These are phyloP conservation scores for Leptatherina wallacei DNA, from an alignment of 2,797 vertebrate species.

Conservation along the genomic window DNA sequence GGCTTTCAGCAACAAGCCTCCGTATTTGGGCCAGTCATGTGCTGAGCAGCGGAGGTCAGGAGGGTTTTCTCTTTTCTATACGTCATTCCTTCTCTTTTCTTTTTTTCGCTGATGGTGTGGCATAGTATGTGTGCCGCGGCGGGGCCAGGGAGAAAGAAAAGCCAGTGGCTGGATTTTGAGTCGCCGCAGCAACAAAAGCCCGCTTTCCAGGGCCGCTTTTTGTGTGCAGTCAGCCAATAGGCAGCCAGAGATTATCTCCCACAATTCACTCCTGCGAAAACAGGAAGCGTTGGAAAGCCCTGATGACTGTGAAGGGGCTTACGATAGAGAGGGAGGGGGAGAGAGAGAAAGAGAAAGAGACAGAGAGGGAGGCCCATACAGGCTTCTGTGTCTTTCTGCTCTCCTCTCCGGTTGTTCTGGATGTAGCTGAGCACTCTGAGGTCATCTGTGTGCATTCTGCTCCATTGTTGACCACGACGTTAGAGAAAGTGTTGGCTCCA, in stretches of 20 bases:
- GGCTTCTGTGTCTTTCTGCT: conserved; percentile 77
- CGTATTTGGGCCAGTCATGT: conserved; percentile 58
- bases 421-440: conserved; percentile 75
- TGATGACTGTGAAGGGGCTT: conserved; percentile 81
- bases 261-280: conserved; percentile 84
- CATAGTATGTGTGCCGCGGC: conserved; percentile 70
- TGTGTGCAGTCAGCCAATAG: conserved; percentile 84
- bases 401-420: conserved; percentile 74
- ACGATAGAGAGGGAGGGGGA: conserved; percentile 63
- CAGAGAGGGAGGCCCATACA: conserved; percentile 60
- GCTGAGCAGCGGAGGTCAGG: conserved; percentile 63
- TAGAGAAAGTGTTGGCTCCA: conserved; percentile 44
- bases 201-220: conserved; percentile 81
- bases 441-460: conserved; percentile 78
- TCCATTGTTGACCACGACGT: conserved; percentile 55
- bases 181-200: conserved; percentile 79
- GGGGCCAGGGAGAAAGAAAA: conserved; percentile 74
- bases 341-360: conserved; percentile 21
- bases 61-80: conserved; percentile 72
- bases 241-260: conserved; percentile 83
- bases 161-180: conserved; percentile 81
- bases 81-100: conserved; percentile 79
- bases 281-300: conserved; percentile 84
- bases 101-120: conserved; percentile 81
- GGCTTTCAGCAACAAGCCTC: conserved; percentile 40